These are phyloP conservation scores for Aphelinus certus DNA, from an alignment of 1,140 invertebrate species.

Conservation along the genomic window DNA sequence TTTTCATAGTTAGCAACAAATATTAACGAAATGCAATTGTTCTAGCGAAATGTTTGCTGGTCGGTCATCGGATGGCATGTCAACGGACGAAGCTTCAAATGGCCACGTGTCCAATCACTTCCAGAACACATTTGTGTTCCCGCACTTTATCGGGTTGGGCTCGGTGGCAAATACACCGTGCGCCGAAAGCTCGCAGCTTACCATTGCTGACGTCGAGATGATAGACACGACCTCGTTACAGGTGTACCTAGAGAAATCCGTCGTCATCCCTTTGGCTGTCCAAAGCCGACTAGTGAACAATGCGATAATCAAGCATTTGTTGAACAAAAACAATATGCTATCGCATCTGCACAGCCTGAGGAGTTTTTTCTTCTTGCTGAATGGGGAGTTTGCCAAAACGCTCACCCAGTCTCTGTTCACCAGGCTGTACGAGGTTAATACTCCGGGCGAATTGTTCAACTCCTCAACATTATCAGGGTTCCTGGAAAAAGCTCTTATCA, in stretches of 20 bases:
- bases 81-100: slow-evolving; percentile 17
- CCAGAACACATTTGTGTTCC: slow-evolving; percentile 35
- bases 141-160: slow-evolving; percentile 43
- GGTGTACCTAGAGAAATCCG: slow-evolving; percentile 73
- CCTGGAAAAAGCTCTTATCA: slow-evolving; percentile 71
- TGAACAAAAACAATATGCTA: slow-evolving; percentile 73
- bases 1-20: background rate
- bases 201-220: slow-evolving; percentile 58
- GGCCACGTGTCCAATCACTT: slow-evolving; percentile 18
- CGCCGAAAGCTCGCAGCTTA: slow-evolving; percentile 46
- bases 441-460: slow-evolving; percentile 75
- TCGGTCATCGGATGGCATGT: slow-evolving; percentile 36
- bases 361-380: slow-evolving; percentile 79
- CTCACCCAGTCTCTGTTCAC: slow-evolving; percentile 74
- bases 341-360: slow-evolving; percentile 76
- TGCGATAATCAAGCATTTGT: slow-evolving; percentile 75
- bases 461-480: slow-evolving; percentile 73
- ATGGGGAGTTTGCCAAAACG: slow-evolving; percentile 78
- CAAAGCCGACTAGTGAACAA: slow-evolving; percentile 76
- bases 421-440: slow-evolving; percentile 70
- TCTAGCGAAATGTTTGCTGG: slow-evolving; percentile 44
- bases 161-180: slow-evolving; percentile 31
- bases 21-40: background rate
- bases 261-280: slow-evolving; percentile 73
- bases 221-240: slow-evolving; percentile 67